phyloP scores from a whole-genome alignment of 2,888 invertebrate species.

The Teleiodes luculella region DNA sequence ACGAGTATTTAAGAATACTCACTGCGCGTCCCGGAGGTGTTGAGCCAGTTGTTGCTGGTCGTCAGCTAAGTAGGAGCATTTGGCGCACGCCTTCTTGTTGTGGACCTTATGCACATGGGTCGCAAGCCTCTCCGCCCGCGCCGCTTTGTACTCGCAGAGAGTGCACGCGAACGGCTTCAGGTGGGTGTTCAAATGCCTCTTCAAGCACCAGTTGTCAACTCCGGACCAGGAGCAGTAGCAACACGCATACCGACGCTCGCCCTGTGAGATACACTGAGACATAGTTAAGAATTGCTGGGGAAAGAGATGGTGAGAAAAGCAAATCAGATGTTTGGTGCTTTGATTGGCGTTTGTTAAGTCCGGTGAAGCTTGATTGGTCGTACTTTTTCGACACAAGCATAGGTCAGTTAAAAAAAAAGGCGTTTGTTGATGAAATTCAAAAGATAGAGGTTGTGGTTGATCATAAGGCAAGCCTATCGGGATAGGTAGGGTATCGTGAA shows the following conservation, averaged over 20 bases:
- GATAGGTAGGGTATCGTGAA: too few relatives aligned
- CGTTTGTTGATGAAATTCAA: too few relatives aligned
- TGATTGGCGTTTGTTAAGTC: too few relatives aligned
- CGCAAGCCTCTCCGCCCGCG: constrained; percentile 91
- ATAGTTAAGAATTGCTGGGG: too few relatives aligned
- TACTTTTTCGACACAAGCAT: too few relatives aligned
- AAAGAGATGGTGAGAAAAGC: too few relatives aligned
- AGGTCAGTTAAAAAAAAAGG: too few relatives aligned
- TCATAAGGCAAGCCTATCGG: too few relatives aligned
- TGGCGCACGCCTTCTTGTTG: constrained; percentile 92
- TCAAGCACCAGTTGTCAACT: constrained; percentile 95
- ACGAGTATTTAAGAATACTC: constrained; percentile 52
- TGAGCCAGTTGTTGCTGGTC: constrained; percentile 87
- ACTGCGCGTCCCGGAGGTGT: constrained; percentile 89
- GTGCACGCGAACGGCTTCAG: constrained; percentile 94
- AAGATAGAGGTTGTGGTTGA: too few relatives aligned
- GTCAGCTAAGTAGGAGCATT: constrained; percentile 92
- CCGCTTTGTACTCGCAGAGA: constrained; percentile 95
- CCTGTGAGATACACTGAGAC: constrained; percentile 46
- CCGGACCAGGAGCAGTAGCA: constrained; percentile 96
- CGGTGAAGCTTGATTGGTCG: too few relatives aligned
- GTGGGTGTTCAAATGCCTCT: constrained; percentile 94
- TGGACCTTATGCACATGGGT: constrained; percentile 95
- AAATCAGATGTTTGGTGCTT: too few relatives aligned
- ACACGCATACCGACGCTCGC: constrained; percentile 88